Base-by-base conservation (phyloP, 2,797 vertebrate species). In the Spea hammondii region DNA sequence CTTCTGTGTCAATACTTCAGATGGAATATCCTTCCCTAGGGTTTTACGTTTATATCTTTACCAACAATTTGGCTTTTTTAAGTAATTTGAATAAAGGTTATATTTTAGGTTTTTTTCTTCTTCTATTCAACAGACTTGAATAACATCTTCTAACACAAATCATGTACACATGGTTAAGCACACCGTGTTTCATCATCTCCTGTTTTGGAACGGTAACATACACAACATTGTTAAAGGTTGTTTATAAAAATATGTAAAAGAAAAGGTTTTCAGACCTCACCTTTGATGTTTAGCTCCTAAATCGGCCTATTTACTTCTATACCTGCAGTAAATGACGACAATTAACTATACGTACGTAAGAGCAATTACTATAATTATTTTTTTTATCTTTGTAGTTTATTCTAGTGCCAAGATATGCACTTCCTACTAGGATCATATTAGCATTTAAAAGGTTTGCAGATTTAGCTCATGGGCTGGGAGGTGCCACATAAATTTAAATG, bases 381-480 rank as follows among this genome's bases (percentile, higher is more conserved):
- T 66, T 48, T 60, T 74, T 70, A 74, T 74, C n/a, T 48, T 47
- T 72, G 11, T 10, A 57, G 4, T 72, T 72, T 14, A 47, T 14
- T 53, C n/a, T 55, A 13, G 4, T 69, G 48, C 66, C 73, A 70
- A 75, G 59, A 17, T 32, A 64, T n/a, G 54, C 17, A 70, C n/a
- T 70, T 70, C 49, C 55, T 53, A 68, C 32, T 10, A 60, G 66
- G 60, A 65, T 17, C 8, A 65, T 65, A 70, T 79, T 75, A 79
- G 66, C 78, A 79, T 79, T 75, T 79, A 70, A 70, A 74, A 74
- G 54, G 72, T 79, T 69, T 79, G 72, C 49, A 65, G 78, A 64
- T 70, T n/a, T 70, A 75, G 55, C 70, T 69, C 45, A 6, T 70
- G 14, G 79, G 57, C 46, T 70, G 57, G 45, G 70, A 77, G 49